Percentiles rank a stretch among this genome's conserved stretches.
Evolutionary conservation across 2,888 invertebrate genomes (phyloP).

Genomic region (Aspidiotus rigidus): DNA sequence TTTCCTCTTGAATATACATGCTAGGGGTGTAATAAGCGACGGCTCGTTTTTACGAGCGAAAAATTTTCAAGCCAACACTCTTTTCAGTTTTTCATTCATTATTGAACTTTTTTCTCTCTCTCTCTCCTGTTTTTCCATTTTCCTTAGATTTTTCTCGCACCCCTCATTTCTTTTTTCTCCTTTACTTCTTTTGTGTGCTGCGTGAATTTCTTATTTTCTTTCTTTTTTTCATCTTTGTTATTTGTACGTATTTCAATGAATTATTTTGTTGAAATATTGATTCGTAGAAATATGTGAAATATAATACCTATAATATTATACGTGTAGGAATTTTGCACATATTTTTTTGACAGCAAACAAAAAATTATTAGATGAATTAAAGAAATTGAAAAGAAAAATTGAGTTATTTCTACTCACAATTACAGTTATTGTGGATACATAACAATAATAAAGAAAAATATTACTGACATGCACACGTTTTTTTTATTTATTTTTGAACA

Average conservation of each 20-base stretch:
- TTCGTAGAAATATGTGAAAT: no score
- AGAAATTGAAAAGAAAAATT: no score
- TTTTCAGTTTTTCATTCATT: background rate
- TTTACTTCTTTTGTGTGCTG: background rate
- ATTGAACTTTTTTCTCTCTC: background rate
- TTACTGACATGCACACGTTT: no score
- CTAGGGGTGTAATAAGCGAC: constrained; percentile 6
- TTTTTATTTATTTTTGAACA: no score
- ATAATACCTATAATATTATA: no score
- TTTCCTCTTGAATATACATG: constrained; percentile 23
- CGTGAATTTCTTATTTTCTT: background rate
- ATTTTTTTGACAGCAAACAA: no score
- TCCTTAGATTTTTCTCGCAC: background rate
- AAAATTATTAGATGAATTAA: no score
- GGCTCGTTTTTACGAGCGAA: constrained; percentile 26
- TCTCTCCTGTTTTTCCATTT: background rate
- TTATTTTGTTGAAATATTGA: background rate
- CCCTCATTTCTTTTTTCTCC: background rate
- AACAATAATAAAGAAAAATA: no score
- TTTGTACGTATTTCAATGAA: background rate
- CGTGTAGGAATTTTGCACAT: no score
- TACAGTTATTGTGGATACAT: no score
- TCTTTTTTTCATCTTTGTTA: background rate
- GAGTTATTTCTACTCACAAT: no score
- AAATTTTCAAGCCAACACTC: background rate